Conservation (phyloP, 2,888 invertebrate genomes). For the Sylvicola fuscatus region DNA sequence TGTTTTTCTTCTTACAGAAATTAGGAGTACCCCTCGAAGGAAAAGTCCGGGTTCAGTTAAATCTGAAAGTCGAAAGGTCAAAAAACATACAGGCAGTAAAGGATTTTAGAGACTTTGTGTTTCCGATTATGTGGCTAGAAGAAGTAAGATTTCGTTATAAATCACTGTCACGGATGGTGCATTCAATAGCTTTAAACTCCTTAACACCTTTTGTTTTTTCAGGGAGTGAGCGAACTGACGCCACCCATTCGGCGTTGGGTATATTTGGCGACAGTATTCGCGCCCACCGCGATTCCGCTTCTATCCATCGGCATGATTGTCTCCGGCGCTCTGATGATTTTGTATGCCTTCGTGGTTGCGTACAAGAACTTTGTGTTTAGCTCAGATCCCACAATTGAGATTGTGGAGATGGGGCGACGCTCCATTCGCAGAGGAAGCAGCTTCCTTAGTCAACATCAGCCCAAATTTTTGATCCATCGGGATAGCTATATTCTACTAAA, state of each 20-base stretch:
- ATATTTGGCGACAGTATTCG: conserved; percentile 57
- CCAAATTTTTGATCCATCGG: conserved; percentile 16
- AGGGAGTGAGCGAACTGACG: conserved; percentile 60
- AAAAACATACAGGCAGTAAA: conserved; percentile 47
- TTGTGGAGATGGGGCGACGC: conserved; percentile 54
- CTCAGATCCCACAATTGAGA: conserved; percentile 42
- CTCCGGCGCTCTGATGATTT: conserved; percentile 41
- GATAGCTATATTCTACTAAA: conserved; percentile 20
- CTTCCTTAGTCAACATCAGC: conserved; percentile 23
- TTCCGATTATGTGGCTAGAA: conserved; percentile 78
- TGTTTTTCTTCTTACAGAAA: conserved; percentile 54
- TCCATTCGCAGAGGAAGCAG: conserved; percentile 41
- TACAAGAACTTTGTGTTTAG: conserved; percentile 56
- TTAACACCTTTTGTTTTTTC: too few species aligned
- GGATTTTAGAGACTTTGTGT: conserved; percentile 58
- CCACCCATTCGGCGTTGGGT: conserved; percentile 66
- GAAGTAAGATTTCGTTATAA: conserved; percentile 38
- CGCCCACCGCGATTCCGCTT: conserved; percentile 46
- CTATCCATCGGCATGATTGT: conserved; percentile 52
- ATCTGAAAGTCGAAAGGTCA: conserved; percentile 57
- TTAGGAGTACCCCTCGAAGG: conserved; percentile 68
- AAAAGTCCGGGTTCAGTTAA: conserved; percentile 60
- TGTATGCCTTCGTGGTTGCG: conserved; percentile 45
- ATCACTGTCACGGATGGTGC: too few species aligned
- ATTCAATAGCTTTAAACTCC: too few species aligned